Evolutionary conservation across 2,888 invertebrate species (phyloP), one percentile per base, ranked within the genome.

Genomic region (Troilus luridus): DNA sequence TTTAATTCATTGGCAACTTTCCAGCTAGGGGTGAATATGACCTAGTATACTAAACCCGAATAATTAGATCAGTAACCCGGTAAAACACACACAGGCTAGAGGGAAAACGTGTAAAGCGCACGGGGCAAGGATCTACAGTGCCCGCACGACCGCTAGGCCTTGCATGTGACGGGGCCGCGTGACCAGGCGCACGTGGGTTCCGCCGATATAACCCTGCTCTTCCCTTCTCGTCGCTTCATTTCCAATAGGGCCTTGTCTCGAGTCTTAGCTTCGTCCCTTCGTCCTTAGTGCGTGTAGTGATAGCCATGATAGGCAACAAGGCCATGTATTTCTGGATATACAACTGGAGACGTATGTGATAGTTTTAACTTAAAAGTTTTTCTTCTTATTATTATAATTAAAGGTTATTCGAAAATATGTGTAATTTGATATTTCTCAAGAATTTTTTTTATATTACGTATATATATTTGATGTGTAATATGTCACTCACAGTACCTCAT

Each of bases 281-380:
- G 54, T 56, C 56, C 19, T 41, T 3, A 41, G 81, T 81, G 81
- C 54, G n/a, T 85, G 17, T 58, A 56, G 85, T 56, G 85, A n/a
- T 85, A 7, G 8, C 3, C 6, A 77, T 77, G 72, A 77, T 77
- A 7, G 72, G 27, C 12, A 77, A 77, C 17, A 27, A 77, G 56
- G 54, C 85, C 56, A 85, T 85, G 85, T 85, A 85, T 58, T 58
- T 56, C 10, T 85, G 85, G 85, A 85, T 85, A 85, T 85, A 58
- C n/a, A 85, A 85, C 85, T 56, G 12, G 56, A 85, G 56, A n/a
- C 85, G 85, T 85, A 58, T 56, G 85, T 85, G 72, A 12, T 41
- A 77, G 14, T 27, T 27, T 27, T 72, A 27, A 27, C 0, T 27
- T 12, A 6, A 72, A 10, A 24, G 24, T 67, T 24, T 8, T 62